A percentile compares a stretch with the other conserved stretches of the same genome.
Evolutionary conservation across 1,140 invertebrate species (phyloP).

Genomic region (Hyphantria cunea): DNA sequence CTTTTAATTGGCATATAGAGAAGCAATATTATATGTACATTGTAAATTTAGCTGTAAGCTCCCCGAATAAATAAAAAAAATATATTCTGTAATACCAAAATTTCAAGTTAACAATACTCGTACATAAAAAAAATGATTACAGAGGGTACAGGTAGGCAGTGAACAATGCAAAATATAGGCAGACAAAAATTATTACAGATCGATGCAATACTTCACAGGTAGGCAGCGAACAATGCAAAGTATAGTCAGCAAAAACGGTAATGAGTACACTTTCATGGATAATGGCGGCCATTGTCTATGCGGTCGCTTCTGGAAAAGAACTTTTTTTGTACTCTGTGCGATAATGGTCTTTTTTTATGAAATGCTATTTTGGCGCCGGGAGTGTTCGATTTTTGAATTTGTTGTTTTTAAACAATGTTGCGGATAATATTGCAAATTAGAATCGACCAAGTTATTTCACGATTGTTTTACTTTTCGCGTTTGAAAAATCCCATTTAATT

Average conservation of each 20-base stretch:
- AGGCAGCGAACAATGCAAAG: constrained; percentile 70
- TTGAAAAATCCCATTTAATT: too few relatives aligned
- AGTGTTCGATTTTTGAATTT: constrained; percentile 17
- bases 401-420: not conserved
- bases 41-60: too few relatives aligned
- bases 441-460: too few relatives aligned
- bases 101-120: not conserved
- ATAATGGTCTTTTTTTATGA: constrained; percentile 27
- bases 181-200: constrained; percentile 23
- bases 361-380: constrained; percentile 22
- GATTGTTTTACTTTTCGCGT: too few relatives aligned
- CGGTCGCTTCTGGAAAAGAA: constrained; percentile 57
- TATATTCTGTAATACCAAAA: not conserved
- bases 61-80: too few relatives aligned
- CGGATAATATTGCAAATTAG: too few relatives aligned
- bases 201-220: constrained; percentile 56
- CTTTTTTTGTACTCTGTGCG: constrained; percentile 36
- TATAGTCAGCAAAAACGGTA: constrained; percentile 72
- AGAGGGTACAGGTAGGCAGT: too few relatives aligned
- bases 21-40: too few relatives aligned
- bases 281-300: constrained; percentile 75
- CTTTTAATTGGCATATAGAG: too few relatives aligned
- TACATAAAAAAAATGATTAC: too few relatives aligned
- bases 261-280: constrained; percentile 70
- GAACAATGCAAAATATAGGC: too few relatives aligned